These are phyloP conservation scores for Hycleus phaleratus DNA, from an alignment of 1,140 invertebrate species.

Conservation along the genomic window DNA sequence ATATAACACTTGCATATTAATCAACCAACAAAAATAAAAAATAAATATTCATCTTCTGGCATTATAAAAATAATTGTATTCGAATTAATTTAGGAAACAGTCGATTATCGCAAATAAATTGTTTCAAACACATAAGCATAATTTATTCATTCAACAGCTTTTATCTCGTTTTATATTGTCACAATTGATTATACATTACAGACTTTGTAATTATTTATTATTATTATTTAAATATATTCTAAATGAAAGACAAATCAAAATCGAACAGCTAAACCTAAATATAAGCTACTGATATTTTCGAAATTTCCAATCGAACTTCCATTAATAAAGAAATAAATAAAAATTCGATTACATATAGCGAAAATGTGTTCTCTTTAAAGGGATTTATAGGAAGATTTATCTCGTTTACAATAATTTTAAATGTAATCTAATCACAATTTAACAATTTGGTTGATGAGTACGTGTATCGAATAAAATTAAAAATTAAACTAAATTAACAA, in stretches of 20 bases:
- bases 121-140: slow-evolving; percentile 32
- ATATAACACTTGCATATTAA: too few relatives aligned
- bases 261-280: slow-evolving; percentile 4
- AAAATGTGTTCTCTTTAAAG: too few relatives aligned
- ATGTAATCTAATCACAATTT: slow-evolving; percentile 9
- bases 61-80: too few relatives aligned
- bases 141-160: slow-evolving; percentile 30
- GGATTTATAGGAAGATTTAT: background rate
- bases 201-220: background rate
- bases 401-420: background rate
- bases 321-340: too few relatives aligned
- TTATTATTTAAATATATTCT: background rate
- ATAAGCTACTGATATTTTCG: slow-evolving; percentile 10
- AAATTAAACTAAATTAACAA: slow-evolving; percentile 10
- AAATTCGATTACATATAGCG: too few relatives aligned
- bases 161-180: slow-evolving; percentile 35
- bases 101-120: too few relatives aligned
- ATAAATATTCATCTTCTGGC: too few relatives aligned
- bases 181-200: slow-evolving; percentile 35
- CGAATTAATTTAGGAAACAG: too few relatives aligned
- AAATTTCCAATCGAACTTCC: too few relatives aligned
- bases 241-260: slow-evolving; percentile 11
- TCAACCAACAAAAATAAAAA: too few relatives aligned
- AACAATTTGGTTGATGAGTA: too few relatives aligned
- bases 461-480: background rate